Evolutionary conservation across 2,113 vertebrate genomes (phyloP), one percentile per base, ranked within the genome.

Genomic region (Festucalex cinctus): DNA sequence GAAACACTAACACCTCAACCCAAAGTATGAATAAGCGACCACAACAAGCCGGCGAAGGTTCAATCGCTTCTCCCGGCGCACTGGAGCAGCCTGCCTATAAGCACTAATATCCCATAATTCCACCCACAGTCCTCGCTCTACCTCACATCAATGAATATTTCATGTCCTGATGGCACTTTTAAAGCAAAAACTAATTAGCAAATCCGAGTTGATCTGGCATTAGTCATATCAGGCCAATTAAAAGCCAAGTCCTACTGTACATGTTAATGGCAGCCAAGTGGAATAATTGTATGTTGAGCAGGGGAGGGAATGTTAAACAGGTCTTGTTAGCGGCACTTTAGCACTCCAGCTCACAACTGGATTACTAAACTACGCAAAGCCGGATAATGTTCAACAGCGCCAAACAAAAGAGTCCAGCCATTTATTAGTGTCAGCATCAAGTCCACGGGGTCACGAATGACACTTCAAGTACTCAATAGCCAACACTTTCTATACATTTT

Each of bases 171-270:
- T 91, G 89, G 85, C 90, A 89, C 88, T 90, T 91, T 91, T 90
- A 90, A 90, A 89, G 88, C 84, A 88, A 88, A 83, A 87, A 91
- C 87, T 91, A 92, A 91, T 92, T 91, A 91, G 88, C 88, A 86
- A 88, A 92, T 88, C 88, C 88, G 90, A 91, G 90, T 91, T 90
- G 90, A 92, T 91, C 89, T 91, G 83, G 90, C 90, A 90, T 91
- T 89, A 88, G 85, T 90, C 87, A 88, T 89, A 91, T 89, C 90
- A 88, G 85, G 84, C 90, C 90, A 92, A 90, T 91, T 91, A 91
- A 89, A 90, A 90, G 76, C 80, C 75, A 80, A 75, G 82, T 85
- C 80, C 88, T 88, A 89, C 83, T 88, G 85, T 89, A 90, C 88
- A 90, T 91, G 88, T 87, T 91, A 92, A 92, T 91, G 88, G 89